A percentile compares a stretch with the other conserved stretches of the same genome.
Conservation (phyloP, 1,140 invertebrate species). For the Geopemphigus sp. region DNA sequence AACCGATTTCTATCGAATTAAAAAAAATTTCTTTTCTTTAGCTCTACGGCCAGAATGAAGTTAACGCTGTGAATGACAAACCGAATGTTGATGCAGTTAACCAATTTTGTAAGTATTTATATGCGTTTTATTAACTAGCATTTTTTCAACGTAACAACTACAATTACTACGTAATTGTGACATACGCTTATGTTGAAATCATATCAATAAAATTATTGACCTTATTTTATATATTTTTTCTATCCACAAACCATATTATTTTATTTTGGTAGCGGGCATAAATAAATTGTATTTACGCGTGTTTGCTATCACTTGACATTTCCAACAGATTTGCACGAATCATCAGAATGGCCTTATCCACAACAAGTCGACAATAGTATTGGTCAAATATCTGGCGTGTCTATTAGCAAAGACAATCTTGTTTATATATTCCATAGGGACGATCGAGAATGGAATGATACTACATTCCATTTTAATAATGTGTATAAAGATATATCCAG, state of each 20-base stretch:
- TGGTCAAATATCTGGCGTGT: constrained; percentile 79
- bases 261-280: too few relatives aligned
- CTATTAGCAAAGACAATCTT: constrained; percentile 70
- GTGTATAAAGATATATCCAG: constrained; percentile 61
- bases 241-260: too few relatives aligned
- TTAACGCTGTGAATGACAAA: neutral
- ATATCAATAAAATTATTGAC: neutral
- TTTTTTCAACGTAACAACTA: neutral
- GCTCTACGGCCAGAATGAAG: neutral
- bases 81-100: neutral
- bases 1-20: too few relatives aligned
- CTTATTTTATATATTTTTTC: too few relatives aligned
- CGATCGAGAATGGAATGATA: constrained; percentile 67
- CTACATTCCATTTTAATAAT: constrained; percentile 66
- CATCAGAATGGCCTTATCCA: constrained; percentile 59
- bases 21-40: neutral
- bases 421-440: constrained; percentile 84
- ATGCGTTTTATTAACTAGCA: neutral
- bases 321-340: constrained; percentile 47
- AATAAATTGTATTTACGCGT: too few relatives aligned
- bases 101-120: constrained; percentile 37
- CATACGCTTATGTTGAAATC: neutral
- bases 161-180: neutral
- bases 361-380: constrained; percentile 58
- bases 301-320: neutral